Base-by-base conservation (phyloP, 2,888 invertebrate genomes). In the Caenorhabditis becei region DNA sequence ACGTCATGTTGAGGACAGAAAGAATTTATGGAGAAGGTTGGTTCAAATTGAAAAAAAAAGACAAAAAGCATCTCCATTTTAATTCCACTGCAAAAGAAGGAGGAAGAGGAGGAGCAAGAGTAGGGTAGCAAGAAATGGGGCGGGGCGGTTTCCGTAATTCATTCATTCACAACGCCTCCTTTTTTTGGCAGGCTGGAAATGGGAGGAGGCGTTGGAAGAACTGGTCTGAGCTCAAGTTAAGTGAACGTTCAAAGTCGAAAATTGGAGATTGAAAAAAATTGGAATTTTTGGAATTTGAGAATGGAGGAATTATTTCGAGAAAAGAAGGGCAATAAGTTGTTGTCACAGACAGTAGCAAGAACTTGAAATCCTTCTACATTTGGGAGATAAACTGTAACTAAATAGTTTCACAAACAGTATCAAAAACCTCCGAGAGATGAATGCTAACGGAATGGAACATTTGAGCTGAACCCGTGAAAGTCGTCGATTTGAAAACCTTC, bases 161-260 rank as follows among this genome's bases (percentile, higher is more conserved):
- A 54, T 54, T 54, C 54, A 28, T 54, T 56, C 54, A 56, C 56
- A 56, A 28, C 56, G 56, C 32, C 56, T 35, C 56, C n/a, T 63
- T 63, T 63, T 35, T 4, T 37, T 16, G 37, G 41, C 7, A 14
- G 11, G 41, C 20, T 14, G 24, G 37, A 18, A 18, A 47, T 5
- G 18, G 47, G 18, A 18, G 47, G 11, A 47, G 18, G 11, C 41
- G 7, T 41, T n/a, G 47, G 47, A 47, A 47, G n/a, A 47, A 3
- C 18, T 5, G 5, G n/a, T 7, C 5, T 18, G 5, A 47, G 18
- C 2, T 20, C 47, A 3, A 47, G 18, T 18, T 2, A 47, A 35
- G 35, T 5, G n/a, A n/a, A n/a, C n/a, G n/a, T n/a, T n/a, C n/a
- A n/a, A n/a, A n/a, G n/a, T n/a, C n/a, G n/a, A n/a, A n/a, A n/a